Evolutionary conservation across 2,888 invertebrate genomes (phyloP), one percentile per base, ranked within the genome.

Genomic region (Drosophila nigricruria): DNA sequence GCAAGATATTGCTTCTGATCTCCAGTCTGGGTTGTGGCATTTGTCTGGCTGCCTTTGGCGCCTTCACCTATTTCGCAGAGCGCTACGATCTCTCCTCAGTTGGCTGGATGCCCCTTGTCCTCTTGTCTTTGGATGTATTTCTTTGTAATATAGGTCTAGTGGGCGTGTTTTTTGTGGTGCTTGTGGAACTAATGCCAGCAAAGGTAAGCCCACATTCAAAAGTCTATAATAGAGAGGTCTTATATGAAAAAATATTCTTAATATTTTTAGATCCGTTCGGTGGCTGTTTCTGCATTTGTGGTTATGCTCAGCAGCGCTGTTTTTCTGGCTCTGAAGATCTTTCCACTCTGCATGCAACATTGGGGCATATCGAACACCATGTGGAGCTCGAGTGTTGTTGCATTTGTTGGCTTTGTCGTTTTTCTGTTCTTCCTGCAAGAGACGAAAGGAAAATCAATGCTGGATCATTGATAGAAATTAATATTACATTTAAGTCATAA

Each of bases 371-470:
- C 87, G 6, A 66, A 67, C 30, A 88, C 85, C 16, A 82, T 92
- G 90, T 91, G 86, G 84, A 62, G 83, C 16, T 85, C 80, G 25
- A 82, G 88, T 6, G 43, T 42, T 0, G 68, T 81, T 27, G 77
- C 85, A 23, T 63, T 82, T 10, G 12, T 68, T 5, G 84, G 88
- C 5, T 82, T 90, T 9, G 5, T 89, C 5, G 91, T 88, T 57
- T 76, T 90, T 30, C 27, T 72, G 4, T 30, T 83, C 14, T 86
- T 72, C 42, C 60, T 92, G 14, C 79, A 82, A 27, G 92, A 92
- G 68, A 92, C 92, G 0, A 92, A 90, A 32, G 89, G 91, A 14
- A 91, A 88, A 75, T 81, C 81, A 4, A 53, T 91, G 56, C 68
- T 84, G 50, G 81, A 72, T 50, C 25, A 59, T 42, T 84, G 71